Evolutionary conservation across 2,113 vertebrate species (phyloP), one percentile per base, ranked within the genome.

Genomic region (Catagonus wagneri): DNA sequence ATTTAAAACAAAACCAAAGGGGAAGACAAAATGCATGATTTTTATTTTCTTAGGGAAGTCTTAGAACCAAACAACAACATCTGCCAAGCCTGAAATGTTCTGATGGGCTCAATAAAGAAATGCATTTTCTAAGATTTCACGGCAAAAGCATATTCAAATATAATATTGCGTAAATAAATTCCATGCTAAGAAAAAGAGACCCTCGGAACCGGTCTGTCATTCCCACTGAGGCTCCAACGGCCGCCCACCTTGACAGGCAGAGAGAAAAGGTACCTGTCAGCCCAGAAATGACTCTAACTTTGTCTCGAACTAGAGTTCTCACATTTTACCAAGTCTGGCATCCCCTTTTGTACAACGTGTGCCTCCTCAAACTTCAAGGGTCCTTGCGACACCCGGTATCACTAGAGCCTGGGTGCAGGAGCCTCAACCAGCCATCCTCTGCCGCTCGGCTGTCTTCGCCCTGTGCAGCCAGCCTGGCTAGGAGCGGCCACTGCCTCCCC

Each of bases 21-120:
- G 52, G n/a, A 89, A 29, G 60, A 88, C 36, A 63, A 71, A 93
- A 89, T 56, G 75, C 50, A 84, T 50, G 44, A 83, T 72, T 93
- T 92, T 78, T 83, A 36, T 90, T 92, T 95, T 83, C 23, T 54
- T 80, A 52, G 58, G 50, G 44, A 39, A 9, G 34, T 81, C 83
- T 90, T 93, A 72, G 66, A 87, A 89, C 68, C 60, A 32, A 90
- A 96, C 90, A 90, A 96, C 90, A 50, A 44, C 93, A 91, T 63
- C 11, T 58, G 61, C 61, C 50, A 95, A 96, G 34, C 3, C 68
- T n/a, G 32, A 88, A 75, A 75, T 66, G 79, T 86, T 95, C 29
- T 58, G 61, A 89, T 52, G 44, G 25, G 80, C 54, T 79, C 76
- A 90, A 86, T 61, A 92, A 78, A 71, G 25, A 85, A 34, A 96